These are phyloP conservation scores for Biston betularia DNA, from an alignment of 2,888 invertebrate genomes.

Conservation along the genomic window DNA sequence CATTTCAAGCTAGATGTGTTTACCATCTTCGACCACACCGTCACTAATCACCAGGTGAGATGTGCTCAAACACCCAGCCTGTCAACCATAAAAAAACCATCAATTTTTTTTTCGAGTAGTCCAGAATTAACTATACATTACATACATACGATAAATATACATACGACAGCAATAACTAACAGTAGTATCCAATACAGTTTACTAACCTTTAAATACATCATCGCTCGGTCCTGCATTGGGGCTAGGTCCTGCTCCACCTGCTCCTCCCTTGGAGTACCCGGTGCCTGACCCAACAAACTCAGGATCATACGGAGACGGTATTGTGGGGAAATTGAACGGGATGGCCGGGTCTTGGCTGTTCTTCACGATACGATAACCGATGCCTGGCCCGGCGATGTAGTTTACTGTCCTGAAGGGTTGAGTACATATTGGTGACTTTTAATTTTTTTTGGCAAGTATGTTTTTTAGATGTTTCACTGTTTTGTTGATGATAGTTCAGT, in stretches of 20 bases:
- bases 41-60: too few species aligned
- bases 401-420: constrained; percentile 87
- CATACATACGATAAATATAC: too few species aligned
- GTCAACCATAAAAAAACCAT: too few species aligned
- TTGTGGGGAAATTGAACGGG: constrained; percentile 86
- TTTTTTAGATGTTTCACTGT: too few species aligned
- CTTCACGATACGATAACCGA: constrained; percentile 91
- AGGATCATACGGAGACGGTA: constrained; percentile 85
- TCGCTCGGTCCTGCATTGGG: constrained; percentile 60
- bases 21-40: too few species aligned
- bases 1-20: too few species aligned
- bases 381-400: constrained; percentile 92
- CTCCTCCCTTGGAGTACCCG: constrained; percentile 45
- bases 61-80: too few species aligned
- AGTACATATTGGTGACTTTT: background rate
- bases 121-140: too few species aligned
- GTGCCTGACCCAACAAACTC: constrained; percentile 74
- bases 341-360: constrained; percentile 89
- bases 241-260: constrained; percentile 53
- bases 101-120: too few species aligned
- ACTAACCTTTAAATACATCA: constrained; percentile 78
- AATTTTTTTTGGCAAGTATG: too few species aligned
- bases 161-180: background rate
- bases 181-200: background rate
- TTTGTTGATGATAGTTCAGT: too few species aligned